Conservation (phyloP, 2,113 vertebrate genomes). For the Cochlearius cochlearius region DNA sequence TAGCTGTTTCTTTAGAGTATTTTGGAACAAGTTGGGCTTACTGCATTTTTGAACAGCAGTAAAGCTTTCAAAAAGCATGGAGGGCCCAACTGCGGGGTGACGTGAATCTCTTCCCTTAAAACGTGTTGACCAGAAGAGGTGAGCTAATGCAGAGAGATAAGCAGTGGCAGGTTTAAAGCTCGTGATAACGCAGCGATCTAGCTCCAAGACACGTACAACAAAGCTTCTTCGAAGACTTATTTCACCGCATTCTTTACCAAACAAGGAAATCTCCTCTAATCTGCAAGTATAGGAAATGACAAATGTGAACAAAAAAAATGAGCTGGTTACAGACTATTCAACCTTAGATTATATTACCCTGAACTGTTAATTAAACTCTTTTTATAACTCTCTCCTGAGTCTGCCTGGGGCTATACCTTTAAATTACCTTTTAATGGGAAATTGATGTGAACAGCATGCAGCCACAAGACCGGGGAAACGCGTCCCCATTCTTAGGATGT, state of each 20-base stretch:
- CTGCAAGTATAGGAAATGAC: conserved; percentile 43
- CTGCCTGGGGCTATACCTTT: conserved; percentile 51
- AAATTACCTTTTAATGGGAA: conserved; percentile 53
- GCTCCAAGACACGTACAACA: neutral
- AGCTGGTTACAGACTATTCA: conserved; percentile 44
- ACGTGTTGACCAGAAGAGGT: neutral
- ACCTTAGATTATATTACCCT: conserved; percentile 54
- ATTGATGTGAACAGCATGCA: conserved; percentile 58
- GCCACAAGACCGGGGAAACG: conserved; percentile 46
- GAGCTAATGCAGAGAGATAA: conserved; percentile 11
- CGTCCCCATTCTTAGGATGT: conserved; percentile 24
- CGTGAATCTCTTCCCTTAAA: neutral
- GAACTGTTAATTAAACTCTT: conserved; percentile 70
- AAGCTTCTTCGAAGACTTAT: conserved; percentile 33
- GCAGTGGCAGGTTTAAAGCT: neutral
- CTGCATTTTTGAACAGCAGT: neutral
- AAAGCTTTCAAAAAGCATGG: neutral
- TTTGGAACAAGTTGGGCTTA: neutral
- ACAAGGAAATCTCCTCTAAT: conserved; percentile 57
- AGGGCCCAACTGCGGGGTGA: neutral
- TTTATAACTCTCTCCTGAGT: conserved; percentile 56
- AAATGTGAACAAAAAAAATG: conserved; percentile 49
- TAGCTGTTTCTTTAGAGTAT: neutral
- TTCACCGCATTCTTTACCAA: conserved; percentile 38
- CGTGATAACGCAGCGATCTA: neutral